phyloP scores from a whole-genome alignment of 2,113 vertebrate genomes.

The Carassius gibelio region DNA sequence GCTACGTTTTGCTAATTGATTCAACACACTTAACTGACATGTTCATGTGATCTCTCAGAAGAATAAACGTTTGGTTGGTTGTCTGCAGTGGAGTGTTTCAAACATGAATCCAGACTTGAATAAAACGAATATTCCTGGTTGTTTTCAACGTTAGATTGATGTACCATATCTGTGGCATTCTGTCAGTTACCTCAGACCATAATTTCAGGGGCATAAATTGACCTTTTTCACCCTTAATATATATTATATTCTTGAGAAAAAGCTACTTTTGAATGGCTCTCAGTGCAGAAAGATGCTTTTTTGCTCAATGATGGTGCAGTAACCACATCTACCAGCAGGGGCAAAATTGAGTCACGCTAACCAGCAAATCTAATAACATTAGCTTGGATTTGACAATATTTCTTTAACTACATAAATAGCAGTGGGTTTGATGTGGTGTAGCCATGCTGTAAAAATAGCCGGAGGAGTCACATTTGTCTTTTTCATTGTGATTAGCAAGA shows the following conservation, averaged over 20 bases:
- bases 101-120: background rate
- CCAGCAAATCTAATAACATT: background rate
- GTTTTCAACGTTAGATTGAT: background rate
- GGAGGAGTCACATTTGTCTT: background rate
- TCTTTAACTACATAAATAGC: conserved; percentile 10
- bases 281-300: background rate
- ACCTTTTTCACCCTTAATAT: background rate
- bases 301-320: background rate
- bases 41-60: conserved; percentile 1
- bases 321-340: background rate
- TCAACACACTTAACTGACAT: background rate
- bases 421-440: background rate
- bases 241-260: background rate
- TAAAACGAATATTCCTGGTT: background rate
- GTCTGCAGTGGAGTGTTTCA: background rate
- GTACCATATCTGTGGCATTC: conserved; percentile 1
- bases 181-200: background rate
- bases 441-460: background rate
- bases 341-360: background rate
- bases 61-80: background rate
- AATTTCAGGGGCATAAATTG: background rate
- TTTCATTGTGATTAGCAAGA: background rate
- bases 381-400: conserved; percentile 3
- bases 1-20: background rate
- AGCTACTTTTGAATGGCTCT: background rate